phyloP scores from a whole-genome alignment of 2,888 invertebrate genomes.

The Cremastobaeus sp. region DNA sequence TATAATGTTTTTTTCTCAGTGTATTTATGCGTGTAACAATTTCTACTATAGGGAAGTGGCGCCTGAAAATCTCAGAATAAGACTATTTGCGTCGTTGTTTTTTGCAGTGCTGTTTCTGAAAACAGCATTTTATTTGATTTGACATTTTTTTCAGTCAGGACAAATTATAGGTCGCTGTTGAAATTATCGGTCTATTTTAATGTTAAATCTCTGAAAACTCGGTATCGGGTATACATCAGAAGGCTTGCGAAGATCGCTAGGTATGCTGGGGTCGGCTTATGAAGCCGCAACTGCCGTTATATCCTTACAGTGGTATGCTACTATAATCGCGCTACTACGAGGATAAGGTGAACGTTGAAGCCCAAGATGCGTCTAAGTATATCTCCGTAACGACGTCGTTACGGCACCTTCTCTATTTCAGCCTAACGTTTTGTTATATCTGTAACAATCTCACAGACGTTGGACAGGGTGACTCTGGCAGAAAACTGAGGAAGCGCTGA shows the following conservation, averaged over 20 bases:
- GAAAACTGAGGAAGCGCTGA: constrained; percentile 41
- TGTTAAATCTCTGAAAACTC: constrained; percentile 54
- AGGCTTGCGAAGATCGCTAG: constrained; percentile 63
- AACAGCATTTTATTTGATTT: no score
- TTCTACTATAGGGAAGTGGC: no score
- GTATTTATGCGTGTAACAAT: no score
- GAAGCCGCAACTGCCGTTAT: constrained; percentile 74
- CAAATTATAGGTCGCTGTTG: no score
- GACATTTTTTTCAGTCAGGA: no score
- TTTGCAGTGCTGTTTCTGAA: no score
- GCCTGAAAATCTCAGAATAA: background rate
- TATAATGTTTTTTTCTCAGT: no score
- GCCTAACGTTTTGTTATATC: constrained; percentile 52
- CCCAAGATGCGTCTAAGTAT: constrained; percentile 73
- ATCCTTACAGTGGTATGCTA: constrained; percentile 70
- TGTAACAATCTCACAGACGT: constrained; percentile 62
- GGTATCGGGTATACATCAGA: constrained; percentile 39
- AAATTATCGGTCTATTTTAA: no score
- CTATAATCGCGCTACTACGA: constrained; percentile 69
- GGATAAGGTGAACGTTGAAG: constrained; percentile 68
- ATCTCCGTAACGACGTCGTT: constrained; percentile 77
- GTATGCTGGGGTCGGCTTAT: constrained; percentile 73
- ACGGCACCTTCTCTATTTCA: constrained; percentile 66
- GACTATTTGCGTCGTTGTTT: background rate
- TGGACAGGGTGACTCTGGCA: constrained; percentile 41